Conservation (phyloP, 1,140 invertebrate genomes). For the Dryas iulia region DNA sequence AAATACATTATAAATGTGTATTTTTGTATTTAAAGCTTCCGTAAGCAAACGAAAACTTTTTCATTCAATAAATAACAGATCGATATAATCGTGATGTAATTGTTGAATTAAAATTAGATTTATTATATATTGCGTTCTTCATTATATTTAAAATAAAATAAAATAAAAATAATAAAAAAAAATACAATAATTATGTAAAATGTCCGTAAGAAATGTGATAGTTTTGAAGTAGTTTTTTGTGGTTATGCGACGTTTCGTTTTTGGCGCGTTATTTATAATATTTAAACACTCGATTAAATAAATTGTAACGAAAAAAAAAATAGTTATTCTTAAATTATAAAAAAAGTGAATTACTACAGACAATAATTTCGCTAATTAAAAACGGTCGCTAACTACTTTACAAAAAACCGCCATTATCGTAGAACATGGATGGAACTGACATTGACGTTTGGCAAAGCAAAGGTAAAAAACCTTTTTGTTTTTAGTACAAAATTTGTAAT, state of each 20-base stretch:
- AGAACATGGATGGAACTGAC: not conserved
- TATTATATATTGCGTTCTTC: conserved; percentile 1
- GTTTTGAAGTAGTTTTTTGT: conserved; percentile 5
- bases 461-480: not conserved
- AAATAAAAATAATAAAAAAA: not conserved
- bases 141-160: not conserved
- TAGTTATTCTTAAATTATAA: not conserved
- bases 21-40: conserved; percentile 18
- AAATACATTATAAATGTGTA: conserved; percentile 10
- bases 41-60: not conserved
- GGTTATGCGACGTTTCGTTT: not conserved
- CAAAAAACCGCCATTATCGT: not conserved
- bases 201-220: conserved; percentile 15
- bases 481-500: not conserved
- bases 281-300: too few species aligned
- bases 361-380: not conserved
- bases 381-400: not conserved
- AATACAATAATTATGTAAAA: not conserved
- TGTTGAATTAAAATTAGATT: conserved; percentile 14
- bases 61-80: not conserved
- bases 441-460: not conserved
- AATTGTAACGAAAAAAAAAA: not conserved
- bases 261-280: too few species aligned
- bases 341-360: not conserved
- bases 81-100: conserved; percentile 2